Evolutionary conservation across 2,888 invertebrate genomes (phyloP).

Genomic region (Imbricaverruca yamaguchii): DNA sequence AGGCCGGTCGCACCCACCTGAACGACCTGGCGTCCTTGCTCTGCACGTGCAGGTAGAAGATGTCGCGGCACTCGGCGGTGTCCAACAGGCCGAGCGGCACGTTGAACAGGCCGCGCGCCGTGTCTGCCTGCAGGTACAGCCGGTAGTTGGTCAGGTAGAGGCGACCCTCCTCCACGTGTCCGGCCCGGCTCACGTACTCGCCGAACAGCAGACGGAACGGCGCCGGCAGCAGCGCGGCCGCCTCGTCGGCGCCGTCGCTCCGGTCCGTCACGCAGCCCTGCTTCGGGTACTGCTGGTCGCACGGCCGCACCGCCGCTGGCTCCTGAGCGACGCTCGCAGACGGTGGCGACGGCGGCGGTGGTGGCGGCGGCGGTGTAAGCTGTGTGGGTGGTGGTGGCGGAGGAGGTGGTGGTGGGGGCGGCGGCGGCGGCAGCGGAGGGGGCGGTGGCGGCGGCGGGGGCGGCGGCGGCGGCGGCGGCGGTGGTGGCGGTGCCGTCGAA

Average conservation of each 20-base stretch:
- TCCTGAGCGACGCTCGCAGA: not conserved
- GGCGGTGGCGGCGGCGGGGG: not conserved
- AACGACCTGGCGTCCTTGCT: conserved; percentile 88
- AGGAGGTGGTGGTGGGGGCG: not conserved
- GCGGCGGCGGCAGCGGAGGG: not conserved
- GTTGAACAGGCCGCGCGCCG: conserved; percentile 26
- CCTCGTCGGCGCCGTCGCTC: not conserved
- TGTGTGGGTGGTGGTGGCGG: not conserved
- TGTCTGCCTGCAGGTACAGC: conserved; percentile 27
- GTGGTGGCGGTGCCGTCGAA: not conserved
- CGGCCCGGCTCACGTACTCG: not conserved
- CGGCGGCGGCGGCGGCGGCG: not conserved
- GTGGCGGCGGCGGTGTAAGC: not conserved
- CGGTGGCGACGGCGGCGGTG: not conserved
- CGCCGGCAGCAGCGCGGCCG: not conserved
- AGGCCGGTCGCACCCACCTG: conserved; percentile 50
- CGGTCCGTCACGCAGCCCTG: not conserved
- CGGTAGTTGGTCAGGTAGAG: conserved; percentile 30
- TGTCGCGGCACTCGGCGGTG: conserved; percentile 68
- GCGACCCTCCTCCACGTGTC: not conserved
- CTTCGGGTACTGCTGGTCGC: conserved; percentile 11
- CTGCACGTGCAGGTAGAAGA: conserved; percentile 72
- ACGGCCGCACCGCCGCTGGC: not conserved
- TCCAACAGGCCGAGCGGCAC: conserved; percentile 32
- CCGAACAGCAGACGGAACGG: conserved; percentile 16